Percentiles rank a stretch among this genome's conserved stretches.
These are phyloP conservation scores for Symphodus melops DNA, from an alignment of 2,113 vertebrate species.

Conservation along the genomic window DNA sequence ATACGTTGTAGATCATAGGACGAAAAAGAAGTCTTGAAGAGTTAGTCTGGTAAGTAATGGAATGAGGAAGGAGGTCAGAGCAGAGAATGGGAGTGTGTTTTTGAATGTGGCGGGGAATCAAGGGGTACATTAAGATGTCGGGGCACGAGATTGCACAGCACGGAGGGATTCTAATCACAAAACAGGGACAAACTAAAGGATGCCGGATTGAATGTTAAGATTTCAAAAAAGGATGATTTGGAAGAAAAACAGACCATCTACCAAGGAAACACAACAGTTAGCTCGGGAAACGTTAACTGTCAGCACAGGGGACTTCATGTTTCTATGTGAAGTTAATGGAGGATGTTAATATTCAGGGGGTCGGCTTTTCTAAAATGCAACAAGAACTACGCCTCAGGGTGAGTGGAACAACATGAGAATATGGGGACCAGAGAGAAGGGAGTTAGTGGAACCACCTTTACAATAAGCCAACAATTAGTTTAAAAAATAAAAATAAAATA, in stretches of 20 bases:
- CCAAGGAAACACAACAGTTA: conserved; percentile 51
- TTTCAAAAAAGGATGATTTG: conserved; percentile 48
- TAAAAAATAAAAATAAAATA: no score
- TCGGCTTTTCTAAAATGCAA: conserved; percentile 5
- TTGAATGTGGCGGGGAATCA: conserved; percentile 15
- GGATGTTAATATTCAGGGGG: conserved; percentile 42
- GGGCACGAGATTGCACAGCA: conserved; percentile 51
- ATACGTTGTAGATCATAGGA: conserved; percentile 19
- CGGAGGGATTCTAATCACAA: conserved; percentile 49
- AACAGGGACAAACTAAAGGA: conserved; percentile 55
- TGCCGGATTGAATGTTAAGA: conserved; percentile 35
- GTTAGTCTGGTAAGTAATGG: conserved; percentile 57
- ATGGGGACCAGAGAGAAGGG: conserved; percentile 25
- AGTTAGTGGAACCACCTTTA: conserved; percentile 50
- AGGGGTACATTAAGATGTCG: conserved; percentile 34
- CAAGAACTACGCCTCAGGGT: conserved; percentile 23
- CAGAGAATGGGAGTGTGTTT: conserved; percentile 46
- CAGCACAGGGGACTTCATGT: conserved; percentile 22
- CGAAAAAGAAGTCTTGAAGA: conserved; percentile 39
- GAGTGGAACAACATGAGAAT: conserved; percentile 35
- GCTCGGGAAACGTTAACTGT: conserved; percentile 25
- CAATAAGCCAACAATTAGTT: conserved; percentile 12
- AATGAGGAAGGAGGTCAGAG: conserved; percentile 42
- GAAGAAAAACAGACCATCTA: conserved; percentile 56
- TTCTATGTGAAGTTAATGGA: conserved; percentile 36